A percentile compares a stretch with the other conserved stretches of the same genome.
These are phyloP conservation scores for Acrobasis suavella DNA, from an alignment of 2,888 invertebrate species.

Conservation along the genomic window DNA sequence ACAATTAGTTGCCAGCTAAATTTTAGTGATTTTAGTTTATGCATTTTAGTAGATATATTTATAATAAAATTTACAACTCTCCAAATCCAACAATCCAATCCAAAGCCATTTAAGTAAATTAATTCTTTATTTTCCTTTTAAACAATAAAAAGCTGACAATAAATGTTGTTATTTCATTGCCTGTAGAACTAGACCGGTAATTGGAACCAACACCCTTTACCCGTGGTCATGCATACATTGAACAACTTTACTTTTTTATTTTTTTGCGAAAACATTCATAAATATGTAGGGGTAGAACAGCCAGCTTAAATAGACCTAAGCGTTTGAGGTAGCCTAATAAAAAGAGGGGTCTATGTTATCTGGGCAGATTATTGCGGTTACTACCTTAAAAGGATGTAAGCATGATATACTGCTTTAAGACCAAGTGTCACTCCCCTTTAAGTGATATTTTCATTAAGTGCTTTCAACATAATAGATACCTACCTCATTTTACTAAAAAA, in stretches of 20 bases:
- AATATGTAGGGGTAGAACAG: conserved; percentile 35
- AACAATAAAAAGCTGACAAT: background rate
- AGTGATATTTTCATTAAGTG: conserved; percentile 31
- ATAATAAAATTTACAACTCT: too few relatives aligned
- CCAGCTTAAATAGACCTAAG: conserved; percentile 42
- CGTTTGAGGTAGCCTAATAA: background rate
- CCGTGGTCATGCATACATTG: conserved; percentile 57
- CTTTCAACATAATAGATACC: conserved; percentile 20
- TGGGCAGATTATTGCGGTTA: conserved; percentile 44
- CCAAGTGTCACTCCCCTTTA: conserved; percentile 41
- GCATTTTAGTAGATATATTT: too few relatives aligned
- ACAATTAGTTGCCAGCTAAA: too few relatives aligned
- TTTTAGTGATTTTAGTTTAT: too few relatives aligned
- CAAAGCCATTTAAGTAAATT: too few relatives aligned
- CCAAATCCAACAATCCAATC: too few relatives aligned
- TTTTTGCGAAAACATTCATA: conserved; percentile 49
- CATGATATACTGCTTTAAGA: conserved; percentile 63
- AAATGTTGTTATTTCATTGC: background rate
- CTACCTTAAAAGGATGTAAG: conserved; percentile 56
- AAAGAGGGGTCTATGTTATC: conserved; percentile 33
- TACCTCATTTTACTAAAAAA: conserved; percentile 20
- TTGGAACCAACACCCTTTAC: conserved; percentile 48
- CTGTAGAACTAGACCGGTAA: conserved; percentile 29
- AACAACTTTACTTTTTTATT: conserved; percentile 45
- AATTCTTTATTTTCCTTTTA: background rate